Base-by-base conservation (phyloP, 2,888 invertebrate species). In the Cataglyphis rosenhaueri region DNA sequence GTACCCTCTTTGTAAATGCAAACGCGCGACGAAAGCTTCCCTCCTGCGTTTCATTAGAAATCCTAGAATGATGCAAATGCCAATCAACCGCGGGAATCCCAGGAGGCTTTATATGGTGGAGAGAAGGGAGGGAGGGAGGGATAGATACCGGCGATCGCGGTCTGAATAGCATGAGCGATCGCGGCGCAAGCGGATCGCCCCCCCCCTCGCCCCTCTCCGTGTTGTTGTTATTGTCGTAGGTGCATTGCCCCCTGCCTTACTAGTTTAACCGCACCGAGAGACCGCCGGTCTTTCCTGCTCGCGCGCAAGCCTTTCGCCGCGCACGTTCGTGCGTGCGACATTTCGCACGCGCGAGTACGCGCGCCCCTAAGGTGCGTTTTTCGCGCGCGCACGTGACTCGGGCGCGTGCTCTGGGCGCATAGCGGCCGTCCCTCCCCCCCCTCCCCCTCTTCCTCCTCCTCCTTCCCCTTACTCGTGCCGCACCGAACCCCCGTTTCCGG, bases 171-270 rank as follows among this genome's bases (percentile, higher is more conserved):
- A 61, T 55, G 44, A 81, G 25, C 35, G 71, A 62, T 81, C 57
- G 62, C 41, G 44, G 57, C 44, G 35, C 12, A n/a, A 62, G 10
- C 25, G 29, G 29, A 3, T 25, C 4, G 6, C 18, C 0, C 21
- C 10, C 9, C 62, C 44, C n/a, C 32, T 44, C 48, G 5, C 3
- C 32, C 52, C 21, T 48, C 29, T 12, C n/a, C 18, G 15, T 79
- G 86, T 89, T 89, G 91, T 92, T 91, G 91, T 92, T 93, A 91
- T 93, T 91, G 91, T 92, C 89, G 86, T 88, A 91, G 89, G 93
- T 92, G 91, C 92, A 91, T 92, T 93, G 93, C 91, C 93, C 89
- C 73, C 57, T 75, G 84, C n/a, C 73, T 52, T 52, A 52, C 48
- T 75, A 70, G 73, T 73, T 73, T 52, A 52, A 73, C 65, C 68